These are phyloP conservation scores for Gymnocypris eckloni DNA, from an alignment of 2,797 vertebrate species.

Conservation along the genomic window DNA sequence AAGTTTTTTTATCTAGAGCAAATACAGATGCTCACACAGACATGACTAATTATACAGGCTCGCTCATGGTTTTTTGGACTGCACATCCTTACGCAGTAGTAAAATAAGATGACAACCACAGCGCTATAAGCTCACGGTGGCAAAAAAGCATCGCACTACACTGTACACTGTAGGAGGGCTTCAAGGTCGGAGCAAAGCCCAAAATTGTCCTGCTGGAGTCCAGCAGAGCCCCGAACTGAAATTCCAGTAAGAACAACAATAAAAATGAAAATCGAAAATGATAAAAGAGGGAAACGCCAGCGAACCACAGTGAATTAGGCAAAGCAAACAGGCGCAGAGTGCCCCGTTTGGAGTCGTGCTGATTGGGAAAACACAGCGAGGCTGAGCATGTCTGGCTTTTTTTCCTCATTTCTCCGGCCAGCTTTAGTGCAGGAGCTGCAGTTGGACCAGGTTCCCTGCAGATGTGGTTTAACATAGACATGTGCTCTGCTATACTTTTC, in stretches of 20 bases:
- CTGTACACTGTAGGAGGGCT: slow-evolving; percentile 54
- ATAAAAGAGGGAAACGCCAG: slow-evolving; percentile 52
- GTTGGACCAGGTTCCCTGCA: slow-evolving; percentile 41
- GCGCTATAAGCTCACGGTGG: slow-evolving; percentile 62
- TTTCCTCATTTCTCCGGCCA: slow-evolving; percentile 33
- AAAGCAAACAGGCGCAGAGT: slow-evolving; percentile 53
- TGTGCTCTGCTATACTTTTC: slow-evolving; percentile 33
- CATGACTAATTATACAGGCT: slow-evolving; percentile 62
- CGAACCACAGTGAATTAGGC: slow-evolving; percentile 48
- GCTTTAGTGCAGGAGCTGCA: slow-evolving; percentile 27
- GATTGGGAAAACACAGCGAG: slow-evolving; percentile 52
- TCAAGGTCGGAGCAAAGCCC: slow-evolving; percentile 54
- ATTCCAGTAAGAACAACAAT: slow-evolving; percentile 63
- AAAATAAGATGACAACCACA: slow-evolving; percentile 67
- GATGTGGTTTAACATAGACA: slow-evolving; percentile 46
- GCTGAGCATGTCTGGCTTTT: slow-evolving; percentile 34
- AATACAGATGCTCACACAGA: slow-evolving; percentile 64
- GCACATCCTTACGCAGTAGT: slow-evolving; percentile 68
- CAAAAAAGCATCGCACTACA: slow-evolving; percentile 47
- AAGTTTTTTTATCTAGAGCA: slow-evolving; percentile 56
- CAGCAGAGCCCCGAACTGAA: slow-evolving; percentile 39
- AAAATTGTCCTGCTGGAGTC: slow-evolving; percentile 51
- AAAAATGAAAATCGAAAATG: slow-evolving; percentile 52
- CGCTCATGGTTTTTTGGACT: slow-evolving; percentile 59
- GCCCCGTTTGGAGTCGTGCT: slow-evolving; percentile 49